phyloP scores from a whole-genome alignment of 2,888 invertebrate genomes.

The Drosophila eohydei region DNA sequence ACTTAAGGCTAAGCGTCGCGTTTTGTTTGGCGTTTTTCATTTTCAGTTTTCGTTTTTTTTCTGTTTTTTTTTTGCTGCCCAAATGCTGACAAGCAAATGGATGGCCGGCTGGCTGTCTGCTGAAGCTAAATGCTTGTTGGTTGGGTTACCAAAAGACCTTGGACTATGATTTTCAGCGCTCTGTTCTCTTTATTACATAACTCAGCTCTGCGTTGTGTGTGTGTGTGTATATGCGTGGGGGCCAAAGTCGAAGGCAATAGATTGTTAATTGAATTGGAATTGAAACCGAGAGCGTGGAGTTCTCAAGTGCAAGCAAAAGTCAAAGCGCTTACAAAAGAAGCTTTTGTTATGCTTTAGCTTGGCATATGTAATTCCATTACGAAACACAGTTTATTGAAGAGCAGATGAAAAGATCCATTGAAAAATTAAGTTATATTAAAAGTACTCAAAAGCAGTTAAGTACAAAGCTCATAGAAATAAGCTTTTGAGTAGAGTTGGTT shows the following conservation, averaged over 20 bases:
- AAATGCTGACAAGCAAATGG: constrained; percentile 73
- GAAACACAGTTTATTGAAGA: background rate
- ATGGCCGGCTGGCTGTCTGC: constrained; percentile 57
- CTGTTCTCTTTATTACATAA: constrained; percentile 74
- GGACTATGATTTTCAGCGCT: constrained; percentile 63
- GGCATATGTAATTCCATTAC: constrained; percentile 3
- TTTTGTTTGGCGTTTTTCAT: constrained; percentile 41
- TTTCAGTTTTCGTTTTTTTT: background rate
- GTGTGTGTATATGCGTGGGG: constrained; percentile 38
- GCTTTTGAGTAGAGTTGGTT: background rate
- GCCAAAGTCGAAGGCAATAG: constrained; percentile 66
- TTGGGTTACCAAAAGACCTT: constrained; percentile 60
- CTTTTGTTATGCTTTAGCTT: background rate
- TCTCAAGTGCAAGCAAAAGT: constrained; percentile 14
- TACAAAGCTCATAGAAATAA: background rate
- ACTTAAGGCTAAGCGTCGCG: constrained; percentile 60
- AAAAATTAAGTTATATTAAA: background rate
- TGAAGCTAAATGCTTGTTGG: constrained; percentile 52
- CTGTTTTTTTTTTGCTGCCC: constrained; percentile 31
- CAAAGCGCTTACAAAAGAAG: constrained; percentile 4
- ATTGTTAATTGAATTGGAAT: constrained; percentile 71
- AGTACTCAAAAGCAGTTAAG: background rate
- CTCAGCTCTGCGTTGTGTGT: constrained; percentile 22
- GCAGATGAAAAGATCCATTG: background rate
- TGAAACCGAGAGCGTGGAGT: constrained; percentile 27